Conservation (phyloP, 2,797 vertebrate genomes). For the Sternarchorhynchus goeldii region DNA sequence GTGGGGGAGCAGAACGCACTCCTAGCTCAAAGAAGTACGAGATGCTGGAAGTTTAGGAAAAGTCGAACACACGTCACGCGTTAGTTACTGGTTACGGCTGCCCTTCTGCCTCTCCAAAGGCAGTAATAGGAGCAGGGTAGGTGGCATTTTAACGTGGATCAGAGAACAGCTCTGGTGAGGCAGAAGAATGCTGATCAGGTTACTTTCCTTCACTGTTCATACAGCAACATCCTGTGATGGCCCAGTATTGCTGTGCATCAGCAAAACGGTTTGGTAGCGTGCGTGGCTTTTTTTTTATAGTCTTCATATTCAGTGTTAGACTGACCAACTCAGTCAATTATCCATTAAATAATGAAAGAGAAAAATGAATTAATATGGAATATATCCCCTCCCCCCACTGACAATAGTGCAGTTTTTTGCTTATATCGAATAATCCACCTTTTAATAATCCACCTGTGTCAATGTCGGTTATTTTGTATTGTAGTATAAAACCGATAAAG, state of each 20-base stretch:
- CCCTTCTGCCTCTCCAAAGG: background rate
- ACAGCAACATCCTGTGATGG: no score
- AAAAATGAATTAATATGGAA: background rate
- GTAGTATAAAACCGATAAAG: background rate
- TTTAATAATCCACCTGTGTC: background rate
- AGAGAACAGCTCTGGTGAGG: no score
- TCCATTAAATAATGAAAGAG: background rate
- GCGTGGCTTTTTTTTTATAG: no score
- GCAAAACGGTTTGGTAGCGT: no score
- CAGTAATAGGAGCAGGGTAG: no score
- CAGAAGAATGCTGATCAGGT: no score
- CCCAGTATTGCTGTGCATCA: no score
- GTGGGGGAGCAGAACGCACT: conserved; percentile 17
- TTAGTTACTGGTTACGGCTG: background rate
- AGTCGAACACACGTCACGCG: background rate
- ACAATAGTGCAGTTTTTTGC: background rate
- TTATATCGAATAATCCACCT: background rate
- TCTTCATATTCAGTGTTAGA: no score
- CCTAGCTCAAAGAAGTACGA: conserved; percentile 10
- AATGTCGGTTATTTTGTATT: background rate
- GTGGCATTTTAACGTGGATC: no score
- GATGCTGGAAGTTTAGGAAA: conserved; percentile 30
- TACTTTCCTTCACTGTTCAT: no score
- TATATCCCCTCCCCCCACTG: no score
- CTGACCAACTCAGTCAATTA: background rate